phyloP scores from a whole-genome alignment of 53 echinoderm and acorn worm species.

The Luidia sarsii region DNA sequence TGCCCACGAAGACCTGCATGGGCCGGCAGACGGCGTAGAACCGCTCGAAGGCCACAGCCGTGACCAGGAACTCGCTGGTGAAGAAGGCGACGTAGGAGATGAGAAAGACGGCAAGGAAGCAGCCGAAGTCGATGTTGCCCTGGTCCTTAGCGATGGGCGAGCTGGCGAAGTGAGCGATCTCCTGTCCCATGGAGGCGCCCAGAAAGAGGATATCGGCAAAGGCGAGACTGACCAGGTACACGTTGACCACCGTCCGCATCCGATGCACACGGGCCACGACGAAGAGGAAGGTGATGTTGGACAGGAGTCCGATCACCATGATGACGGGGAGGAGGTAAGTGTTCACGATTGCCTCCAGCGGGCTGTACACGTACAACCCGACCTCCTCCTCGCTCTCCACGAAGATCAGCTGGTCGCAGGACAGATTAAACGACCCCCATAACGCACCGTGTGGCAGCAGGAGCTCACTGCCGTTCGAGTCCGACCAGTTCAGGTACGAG shows the following conservation, averaged over 20 bases:
- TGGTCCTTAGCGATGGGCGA: conserved; percentile 53
- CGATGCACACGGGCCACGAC: conserved; percentile 54
- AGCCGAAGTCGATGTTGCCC: conserved; percentile 27
- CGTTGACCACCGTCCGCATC: conserved; percentile 49
- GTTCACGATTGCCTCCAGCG: conserved; percentile 37
- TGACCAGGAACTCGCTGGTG: conserved; percentile 50
- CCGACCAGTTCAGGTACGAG: conserved; percentile 26
- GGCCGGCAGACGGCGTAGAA: conserved; percentile 58
- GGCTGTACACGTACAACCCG: conserved; percentile 18
- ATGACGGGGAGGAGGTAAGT: conserved; percentile 39
- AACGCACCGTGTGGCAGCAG: conserved; percentile 10
- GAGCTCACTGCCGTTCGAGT: conserved; percentile 1
- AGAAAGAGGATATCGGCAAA: conserved; percentile 57
- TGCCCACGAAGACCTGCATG: conserved; percentile 51
- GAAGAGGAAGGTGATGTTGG: conserved; percentile 47
- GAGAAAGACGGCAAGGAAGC: conserved; percentile 25
- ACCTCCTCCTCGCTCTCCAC: conserved; percentile 34
- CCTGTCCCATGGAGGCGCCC: conserved; percentile 28
- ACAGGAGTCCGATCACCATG: conserved; percentile 34
- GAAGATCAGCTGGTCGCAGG: conserved; percentile 15
- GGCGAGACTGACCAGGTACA: conserved; percentile 54
- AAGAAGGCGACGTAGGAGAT: conserved; percentile 39
- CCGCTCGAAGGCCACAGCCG: conserved; percentile 51
- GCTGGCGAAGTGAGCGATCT: conserved; percentile 27
- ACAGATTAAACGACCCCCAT: background rate